Conservation (phyloP, 2,888 invertebrate genomes). For the Nezara viridula region DNA sequence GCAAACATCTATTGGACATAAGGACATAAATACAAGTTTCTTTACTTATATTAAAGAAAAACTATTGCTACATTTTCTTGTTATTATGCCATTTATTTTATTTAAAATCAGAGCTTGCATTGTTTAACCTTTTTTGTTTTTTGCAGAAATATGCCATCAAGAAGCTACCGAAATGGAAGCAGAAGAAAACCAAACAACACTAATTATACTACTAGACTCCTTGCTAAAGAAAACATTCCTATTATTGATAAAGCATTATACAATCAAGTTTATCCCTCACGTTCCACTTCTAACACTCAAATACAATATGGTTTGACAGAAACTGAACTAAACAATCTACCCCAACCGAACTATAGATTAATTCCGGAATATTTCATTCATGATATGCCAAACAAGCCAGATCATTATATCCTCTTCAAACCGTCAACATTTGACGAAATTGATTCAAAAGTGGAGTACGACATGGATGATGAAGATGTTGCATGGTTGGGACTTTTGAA, state of each 20-base stretch:
- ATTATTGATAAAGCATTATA: slow-evolving; percentile 2
- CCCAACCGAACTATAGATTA: slow-evolving; percentile 79
- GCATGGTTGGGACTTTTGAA: slow-evolving; percentile 94
- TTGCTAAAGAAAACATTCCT: slow-evolving; percentile 3
- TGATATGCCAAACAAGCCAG: slow-evolving; percentile 85
- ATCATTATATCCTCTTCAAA: slow-evolving; percentile 90
- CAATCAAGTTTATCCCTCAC: not conserved
- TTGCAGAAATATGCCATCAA: not conserved
- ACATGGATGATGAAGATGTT: slow-evolving; percentile 97
- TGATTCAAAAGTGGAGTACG: slow-evolving; percentile 94
- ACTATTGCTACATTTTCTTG: too few relatives aligned
- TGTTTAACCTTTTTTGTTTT: too few relatives aligned
- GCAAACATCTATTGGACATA: too few relatives aligned
- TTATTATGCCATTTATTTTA: too few relatives aligned
- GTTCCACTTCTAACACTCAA: not conserved
- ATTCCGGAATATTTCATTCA: slow-evolving; percentile 84
- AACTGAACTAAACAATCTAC: slow-evolving; percentile 71
- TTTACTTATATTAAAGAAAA: too few relatives aligned
- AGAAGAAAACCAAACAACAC: not conserved
- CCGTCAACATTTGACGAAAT: slow-evolving; percentile 94
- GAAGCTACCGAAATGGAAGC: not conserved
- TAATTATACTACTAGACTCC: not conserved
- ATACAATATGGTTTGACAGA: slow-evolving; percentile 63
- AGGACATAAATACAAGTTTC: too few relatives aligned
- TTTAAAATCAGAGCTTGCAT: too few relatives aligned